Conservation (phyloP, 2,797 vertebrate species). For the Thaleichthys pacificus region DNA sequence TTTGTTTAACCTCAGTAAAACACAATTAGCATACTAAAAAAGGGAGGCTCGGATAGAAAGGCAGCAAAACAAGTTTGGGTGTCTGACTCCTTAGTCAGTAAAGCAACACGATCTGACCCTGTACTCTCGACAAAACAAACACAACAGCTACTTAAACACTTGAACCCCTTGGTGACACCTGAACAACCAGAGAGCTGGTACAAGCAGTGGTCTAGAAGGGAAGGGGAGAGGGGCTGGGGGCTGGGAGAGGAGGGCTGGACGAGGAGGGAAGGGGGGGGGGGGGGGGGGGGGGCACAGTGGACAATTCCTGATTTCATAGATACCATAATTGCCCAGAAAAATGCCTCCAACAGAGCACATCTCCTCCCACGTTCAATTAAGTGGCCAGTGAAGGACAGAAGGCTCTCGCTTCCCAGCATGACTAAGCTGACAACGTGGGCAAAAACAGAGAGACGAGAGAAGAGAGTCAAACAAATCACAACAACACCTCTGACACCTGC, state of each 20-base stretch:
- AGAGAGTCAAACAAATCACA: constrained; percentile 59
- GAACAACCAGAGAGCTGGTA: not conserved
- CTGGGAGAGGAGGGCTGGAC: not conserved
- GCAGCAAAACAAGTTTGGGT: too few species aligned
- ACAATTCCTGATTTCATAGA: constrained; percentile 60
- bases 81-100: constrained; percentile 14
- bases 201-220: not conserved
- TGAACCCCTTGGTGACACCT: constrained; percentile 13
- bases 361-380: constrained; percentile 71
- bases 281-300: constrained; percentile 3
- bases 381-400: constrained; percentile 58
- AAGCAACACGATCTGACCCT: constrained; percentile 12
- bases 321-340: constrained; percentile 65
- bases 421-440: constrained; percentile 74
- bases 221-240: not conserved
- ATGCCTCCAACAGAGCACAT: constrained; percentile 58
- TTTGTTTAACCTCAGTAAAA: not conserved
- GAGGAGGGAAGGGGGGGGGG: constrained; percentile 17
- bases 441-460: constrained; percentile 58
- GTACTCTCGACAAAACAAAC: constrained; percentile 22
- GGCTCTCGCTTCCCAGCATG: constrained; percentile 62
- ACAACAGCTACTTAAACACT: constrained; percentile 9
- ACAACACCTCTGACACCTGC: constrained; percentile 58
- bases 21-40: not conserved
- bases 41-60: not conserved